Percentiles rank a stretch among this genome's conserved stretches.
Conservation (phyloP, 2,113 vertebrate species). For the Dromas ardeola region DNA sequence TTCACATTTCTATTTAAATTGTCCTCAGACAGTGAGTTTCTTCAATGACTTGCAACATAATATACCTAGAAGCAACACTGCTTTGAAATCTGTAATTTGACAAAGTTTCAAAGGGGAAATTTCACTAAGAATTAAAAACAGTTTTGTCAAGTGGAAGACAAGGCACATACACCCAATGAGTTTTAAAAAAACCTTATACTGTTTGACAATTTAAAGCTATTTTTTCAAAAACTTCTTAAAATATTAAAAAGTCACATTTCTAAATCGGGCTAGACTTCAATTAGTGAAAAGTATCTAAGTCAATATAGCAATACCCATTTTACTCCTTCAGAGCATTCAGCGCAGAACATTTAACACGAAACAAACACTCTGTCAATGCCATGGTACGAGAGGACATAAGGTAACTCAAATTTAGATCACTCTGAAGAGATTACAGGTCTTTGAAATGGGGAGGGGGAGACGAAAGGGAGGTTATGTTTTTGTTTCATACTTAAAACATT, state of each 20-base stretch:
- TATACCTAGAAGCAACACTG: neutral
- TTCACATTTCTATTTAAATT: neutral
- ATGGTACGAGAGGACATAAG: neutral
- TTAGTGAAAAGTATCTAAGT: neutral
- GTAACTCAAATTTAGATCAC: constrained; percentile 41
- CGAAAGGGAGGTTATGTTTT: constrained; percentile 57
- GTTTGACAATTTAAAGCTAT: neutral
- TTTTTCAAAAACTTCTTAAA: neutral
- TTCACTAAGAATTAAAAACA: neutral
- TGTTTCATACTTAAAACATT: constrained; percentile 61
- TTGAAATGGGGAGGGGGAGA: neutral
- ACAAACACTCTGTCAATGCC: neutral
- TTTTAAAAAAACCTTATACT: neutral
- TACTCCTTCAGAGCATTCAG: neutral
- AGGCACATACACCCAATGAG: neutral
- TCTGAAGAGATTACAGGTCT: constrained; percentile 38
- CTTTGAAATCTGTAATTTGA: neutral
- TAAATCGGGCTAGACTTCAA: neutral
- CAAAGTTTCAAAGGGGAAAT: neutral
- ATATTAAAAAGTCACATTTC: neutral
- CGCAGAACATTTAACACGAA: constrained; percentile 10
- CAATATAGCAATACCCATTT: neutral
- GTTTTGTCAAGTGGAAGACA: neutral
- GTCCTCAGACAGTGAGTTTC: neutral
- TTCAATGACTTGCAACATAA: neutral